phyloP scores from a whole-genome alignment of 2,888 invertebrate genomes.

The Eristalinus sepulchralis region DNA sequence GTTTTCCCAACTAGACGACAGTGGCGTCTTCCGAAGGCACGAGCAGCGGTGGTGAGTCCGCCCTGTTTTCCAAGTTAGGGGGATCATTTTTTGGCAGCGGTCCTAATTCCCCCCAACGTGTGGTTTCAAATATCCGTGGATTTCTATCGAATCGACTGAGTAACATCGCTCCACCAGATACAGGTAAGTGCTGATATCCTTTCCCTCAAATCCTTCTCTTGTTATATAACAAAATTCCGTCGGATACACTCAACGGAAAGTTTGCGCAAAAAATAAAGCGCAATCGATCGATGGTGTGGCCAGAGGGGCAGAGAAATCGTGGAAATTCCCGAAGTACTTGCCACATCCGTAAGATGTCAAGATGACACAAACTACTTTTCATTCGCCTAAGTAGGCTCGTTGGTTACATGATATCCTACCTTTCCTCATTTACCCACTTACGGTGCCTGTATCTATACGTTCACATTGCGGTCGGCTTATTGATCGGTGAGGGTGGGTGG shows the following conservation, averaged over 20 bases:
- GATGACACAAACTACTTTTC: conserved; percentile 16
- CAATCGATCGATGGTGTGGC: conserved; percentile 29
- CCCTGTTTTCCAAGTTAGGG: conserved; percentile 85
- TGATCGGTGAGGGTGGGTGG: conserved; percentile 49
- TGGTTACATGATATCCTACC: conserved; percentile 46
- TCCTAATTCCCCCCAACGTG: conserved; percentile 86
- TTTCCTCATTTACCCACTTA: conserved; percentile 28
- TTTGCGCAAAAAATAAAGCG: neutral
- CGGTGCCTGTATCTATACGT: conserved; percentile 29
- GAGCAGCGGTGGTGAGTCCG: conserved; percentile 82
- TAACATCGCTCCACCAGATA: conserved; percentile 86
- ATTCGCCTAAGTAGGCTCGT: neutral
- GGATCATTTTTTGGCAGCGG: conserved; percentile 86
- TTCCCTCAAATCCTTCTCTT: neutral
- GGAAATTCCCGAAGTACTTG: neutral
- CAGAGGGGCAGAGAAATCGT: neutral
- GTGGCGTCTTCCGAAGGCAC: conserved; percentile 81
- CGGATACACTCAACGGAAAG: conserved; percentile 1
- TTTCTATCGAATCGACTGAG: conserved; percentile 86
- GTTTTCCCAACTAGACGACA: conserved; percentile 73
- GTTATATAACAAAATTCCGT: conserved; percentile 50
- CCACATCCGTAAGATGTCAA: neutral
- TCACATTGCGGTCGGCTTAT: conserved; percentile 42
- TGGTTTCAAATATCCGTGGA: conserved; percentile 88
- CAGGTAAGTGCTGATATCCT: conserved; percentile 83